Evolutionary conservation across 2,113 vertebrate species (phyloP).

Genomic region (Callipepla squamata): DNA sequence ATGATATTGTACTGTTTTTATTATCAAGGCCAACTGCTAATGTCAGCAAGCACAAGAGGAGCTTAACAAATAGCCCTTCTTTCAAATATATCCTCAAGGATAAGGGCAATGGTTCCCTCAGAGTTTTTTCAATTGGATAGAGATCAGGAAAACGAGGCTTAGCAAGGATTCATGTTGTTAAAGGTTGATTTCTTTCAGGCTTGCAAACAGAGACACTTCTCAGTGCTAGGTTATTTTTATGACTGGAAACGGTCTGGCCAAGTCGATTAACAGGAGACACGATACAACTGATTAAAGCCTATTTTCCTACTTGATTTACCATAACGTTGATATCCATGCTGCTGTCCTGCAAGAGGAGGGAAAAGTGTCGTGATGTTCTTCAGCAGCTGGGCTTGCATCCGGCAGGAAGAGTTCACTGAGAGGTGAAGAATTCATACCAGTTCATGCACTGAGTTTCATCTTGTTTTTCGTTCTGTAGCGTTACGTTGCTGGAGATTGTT

Average conservation of each 20-base stretch:
- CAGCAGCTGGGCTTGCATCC: slow-evolving; percentile 54
- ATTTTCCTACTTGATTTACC: slow-evolving; percentile 56
- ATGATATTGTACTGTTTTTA: not conserved
- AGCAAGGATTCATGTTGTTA: not conserved
- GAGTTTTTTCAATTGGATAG: not conserved
- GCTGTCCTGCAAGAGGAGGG: slow-evolving; percentile 41
- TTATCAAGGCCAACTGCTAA: slow-evolving; percentile 8
- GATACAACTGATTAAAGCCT: slow-evolving; percentile 25
- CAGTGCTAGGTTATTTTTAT: not conserved
- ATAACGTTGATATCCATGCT: slow-evolving; percentile 46
- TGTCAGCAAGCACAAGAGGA: not conserved
- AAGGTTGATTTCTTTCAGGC: not conserved
- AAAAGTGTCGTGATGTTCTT: not conserved
- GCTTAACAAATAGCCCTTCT: not conserved
- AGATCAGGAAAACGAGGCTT: not conserved
- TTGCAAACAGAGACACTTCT: not conserved
- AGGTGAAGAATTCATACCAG: slow-evolving; percentile 44
- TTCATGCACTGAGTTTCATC: not conserved
- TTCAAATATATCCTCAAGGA: not conserved
- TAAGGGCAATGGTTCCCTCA: not conserved
- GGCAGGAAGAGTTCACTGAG: slow-evolving; percentile 54
- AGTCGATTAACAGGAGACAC: not conserved
- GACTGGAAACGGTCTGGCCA: not conserved
- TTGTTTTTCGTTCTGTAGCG: not conserved
- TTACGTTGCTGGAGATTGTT: not conserved